These are phyloP conservation scores for Drosophila lutescens DNA, from an alignment of 2,888 invertebrate species.

Conservation along the genomic window DNA sequence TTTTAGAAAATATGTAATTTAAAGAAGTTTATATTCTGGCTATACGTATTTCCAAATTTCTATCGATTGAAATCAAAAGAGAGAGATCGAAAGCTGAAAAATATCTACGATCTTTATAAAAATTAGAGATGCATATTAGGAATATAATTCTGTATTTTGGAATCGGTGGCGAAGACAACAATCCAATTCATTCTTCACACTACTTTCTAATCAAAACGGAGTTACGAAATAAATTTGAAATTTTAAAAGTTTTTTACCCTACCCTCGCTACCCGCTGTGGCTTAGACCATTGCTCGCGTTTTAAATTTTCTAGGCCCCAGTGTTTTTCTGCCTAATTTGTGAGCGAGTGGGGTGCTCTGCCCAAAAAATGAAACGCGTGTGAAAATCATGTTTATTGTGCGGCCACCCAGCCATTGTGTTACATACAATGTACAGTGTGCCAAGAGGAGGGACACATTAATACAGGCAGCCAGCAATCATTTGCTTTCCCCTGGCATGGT, in stretches of 20 bases:
- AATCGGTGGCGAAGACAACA: neutral
- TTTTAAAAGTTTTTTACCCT: conserved; percentile 8
- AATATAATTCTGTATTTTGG: neutral
- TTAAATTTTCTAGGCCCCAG: conserved; percentile 20
- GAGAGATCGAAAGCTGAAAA: too few relatives aligned
- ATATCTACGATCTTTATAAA: too few relatives aligned
- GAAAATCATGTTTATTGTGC: conserved; percentile 73
- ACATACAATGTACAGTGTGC: conserved; percentile 42
- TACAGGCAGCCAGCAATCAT: conserved; percentile 40
- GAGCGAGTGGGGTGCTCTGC: conserved; percentile 52
- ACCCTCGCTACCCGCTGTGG: conserved; percentile 45
- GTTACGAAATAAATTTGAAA: neutral
- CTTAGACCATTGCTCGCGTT: conserved; percentile 48
- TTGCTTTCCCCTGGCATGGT: conserved; percentile 54
- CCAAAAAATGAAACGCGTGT: conserved; percentile 78
- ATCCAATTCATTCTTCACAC: neutral
- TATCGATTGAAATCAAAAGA: too few relatives aligned
- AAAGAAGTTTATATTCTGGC: too few relatives aligned
- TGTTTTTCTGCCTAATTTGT: conserved; percentile 74
- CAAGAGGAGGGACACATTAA: conserved; percentile 26
- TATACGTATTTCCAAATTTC: too few relatives aligned
- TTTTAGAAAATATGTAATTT: too few relatives aligned
- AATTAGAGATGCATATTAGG: too few relatives aligned
- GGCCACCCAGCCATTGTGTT: conserved; percentile 38
- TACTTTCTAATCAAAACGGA: conserved; percentile 30